phyloP scores from a whole-genome alignment of 2,113 vertebrate genomes.

The Pituophis catenifer region DNA sequence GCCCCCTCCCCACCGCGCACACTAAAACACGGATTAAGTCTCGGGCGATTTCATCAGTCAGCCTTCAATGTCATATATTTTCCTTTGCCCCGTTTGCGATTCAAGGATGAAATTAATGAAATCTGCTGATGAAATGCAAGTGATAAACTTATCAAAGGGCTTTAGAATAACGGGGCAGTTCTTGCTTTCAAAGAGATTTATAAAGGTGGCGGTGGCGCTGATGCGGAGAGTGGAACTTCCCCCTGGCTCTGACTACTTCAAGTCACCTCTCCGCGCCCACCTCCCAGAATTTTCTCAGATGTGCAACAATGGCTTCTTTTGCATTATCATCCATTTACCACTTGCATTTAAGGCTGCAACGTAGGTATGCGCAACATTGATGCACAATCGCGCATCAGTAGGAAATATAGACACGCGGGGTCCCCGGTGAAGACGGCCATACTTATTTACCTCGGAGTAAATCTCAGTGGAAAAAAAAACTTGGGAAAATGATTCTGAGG shows the following conservation, averaged over 20 bases:
- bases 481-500: background rate
- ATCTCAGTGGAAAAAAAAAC: background rate
- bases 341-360: background rate
- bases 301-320: background rate
- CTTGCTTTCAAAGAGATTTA: background rate
- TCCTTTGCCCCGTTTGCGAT: background rate
- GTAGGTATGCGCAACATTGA: background rate
- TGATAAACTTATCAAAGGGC: background rate
- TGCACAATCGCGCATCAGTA: background rate
- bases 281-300: background rate
- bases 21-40: background rate
- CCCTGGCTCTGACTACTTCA: background rate
- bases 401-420: background rate
- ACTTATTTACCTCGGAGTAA: background rate
- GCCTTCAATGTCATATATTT: background rate
- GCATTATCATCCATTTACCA: background rate
- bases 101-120: background rate
- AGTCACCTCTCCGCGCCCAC: background rate
- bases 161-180: background rate
- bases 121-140: background rate
- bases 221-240: background rate
- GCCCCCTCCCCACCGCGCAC: background rate
- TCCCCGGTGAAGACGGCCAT: background rate
- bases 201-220: background rate
- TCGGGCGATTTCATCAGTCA: constrained; percentile 30